phyloP scores from a whole-genome alignment of 1,140 invertebrate species.

The Ylistrum balloti region DNA sequence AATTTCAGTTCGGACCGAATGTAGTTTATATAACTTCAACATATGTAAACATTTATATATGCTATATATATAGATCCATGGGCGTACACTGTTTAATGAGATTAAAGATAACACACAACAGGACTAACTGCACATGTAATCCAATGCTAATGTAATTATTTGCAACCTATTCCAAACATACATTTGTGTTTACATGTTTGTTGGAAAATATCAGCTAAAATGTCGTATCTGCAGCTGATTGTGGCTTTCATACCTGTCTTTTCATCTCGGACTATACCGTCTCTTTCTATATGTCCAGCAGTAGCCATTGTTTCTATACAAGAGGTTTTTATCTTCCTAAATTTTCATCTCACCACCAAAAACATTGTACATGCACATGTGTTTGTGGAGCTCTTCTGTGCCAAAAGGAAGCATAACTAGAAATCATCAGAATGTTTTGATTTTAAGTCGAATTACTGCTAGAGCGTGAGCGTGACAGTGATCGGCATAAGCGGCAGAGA shows the following conservation, averaged over 20 bases:
- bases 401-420: neutral
- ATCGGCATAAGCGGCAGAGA: neutral
- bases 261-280: neutral
- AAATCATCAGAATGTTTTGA: neutral
- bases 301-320: neutral
- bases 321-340: neutral
- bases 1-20: too few relatives aligned
- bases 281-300: neutral
- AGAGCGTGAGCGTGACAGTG: neutral
- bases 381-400: neutral
- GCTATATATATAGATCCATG: neutral
- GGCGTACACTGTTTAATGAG: too few relatives aligned
- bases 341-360: neutral
- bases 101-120: too few relatives aligned
- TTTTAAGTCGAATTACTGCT: neutral
- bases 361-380: conserved; percentile 8
- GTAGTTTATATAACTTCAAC: too few relatives aligned
- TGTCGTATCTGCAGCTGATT: too few relatives aligned
- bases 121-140: too few relatives aligned
- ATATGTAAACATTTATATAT: too few relatives aligned
- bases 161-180: too few relatives aligned
- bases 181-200: too few relatives aligned
- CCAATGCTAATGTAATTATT: too few relatives aligned
- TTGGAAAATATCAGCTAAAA: too few relatives aligned
- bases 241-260: conserved; percentile 4